Base-by-base conservation (phyloP, 1,140 invertebrate genomes). In the Gryon sp. region DNA sequence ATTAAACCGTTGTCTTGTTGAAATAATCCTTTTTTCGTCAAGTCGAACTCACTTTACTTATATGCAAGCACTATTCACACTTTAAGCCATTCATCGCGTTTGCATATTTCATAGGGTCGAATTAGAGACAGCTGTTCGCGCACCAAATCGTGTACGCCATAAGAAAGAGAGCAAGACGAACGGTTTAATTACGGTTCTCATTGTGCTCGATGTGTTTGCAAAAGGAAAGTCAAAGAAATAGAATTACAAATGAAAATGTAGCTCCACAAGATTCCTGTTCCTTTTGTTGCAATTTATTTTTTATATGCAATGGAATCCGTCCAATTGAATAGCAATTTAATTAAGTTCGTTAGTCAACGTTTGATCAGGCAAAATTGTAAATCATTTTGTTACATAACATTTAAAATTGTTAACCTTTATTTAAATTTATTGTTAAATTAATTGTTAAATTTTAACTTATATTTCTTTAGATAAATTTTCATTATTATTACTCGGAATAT, bases 21-120 rank as follows among this genome's bases (percentile, higher is more conserved):
- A 11, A 48, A 45, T 28, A 38, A 28, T 40, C 11, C 18, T 57
- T 63, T 53, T 63, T 65, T 65, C 7, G 16, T 28, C 26, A 3
- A 8, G 15, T 9, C 12, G 48, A 34, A 55, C 12, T 20, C 41
- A 22, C 52, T 66, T 38, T 52, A 59, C 74, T 66, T 70, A 60
- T 62, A 45, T 52, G 50, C 45, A 24, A 76, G 60, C 41, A 30
- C 46, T 70, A 72, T 77, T 77, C 59, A 53, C 66, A 60, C 66
- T 72, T 66, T 66, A 52, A 53, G 46, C 66, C 36, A 48, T 68
- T 77, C 75, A 72, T 73, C 62, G 68, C 68, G 62, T 77, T 77
- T 77, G 75, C 68, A 77, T 77, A 77, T 77, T 77, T 77, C 75
- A 77, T 77, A 62, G 62, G 63, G 62, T 77, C 68, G 50, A 77